These are phyloP conservation scores for Drosophila nasuta DNA, from an alignment of 1,140 invertebrate genomes.

Conservation along the genomic window DNA sequence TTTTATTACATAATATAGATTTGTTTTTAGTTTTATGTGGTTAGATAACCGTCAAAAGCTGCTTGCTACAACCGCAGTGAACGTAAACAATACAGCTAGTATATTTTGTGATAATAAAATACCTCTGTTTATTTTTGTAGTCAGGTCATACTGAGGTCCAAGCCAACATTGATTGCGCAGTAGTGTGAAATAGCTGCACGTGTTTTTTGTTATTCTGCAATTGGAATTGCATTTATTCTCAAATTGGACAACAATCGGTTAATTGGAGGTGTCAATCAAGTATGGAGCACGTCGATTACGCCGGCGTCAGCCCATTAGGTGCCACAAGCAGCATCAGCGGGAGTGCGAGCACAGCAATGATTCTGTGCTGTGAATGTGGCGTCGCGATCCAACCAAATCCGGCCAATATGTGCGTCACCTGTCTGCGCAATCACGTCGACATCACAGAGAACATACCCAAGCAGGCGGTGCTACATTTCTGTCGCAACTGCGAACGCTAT, in stretches of 20 bases:
- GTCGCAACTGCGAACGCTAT: constrained; percentile 97
- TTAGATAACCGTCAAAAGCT: no score
- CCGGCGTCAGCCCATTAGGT: constrained; percentile 49
- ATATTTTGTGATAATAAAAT: no score
- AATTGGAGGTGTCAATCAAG: not conserved
- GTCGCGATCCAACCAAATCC: constrained; percentile 96
- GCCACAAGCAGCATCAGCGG: constrained; percentile 13
- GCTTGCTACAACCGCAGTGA: no score
- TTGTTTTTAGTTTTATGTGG: no score
- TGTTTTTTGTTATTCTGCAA: constrained; percentile 55
- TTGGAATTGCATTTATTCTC: constrained; percentile 35
- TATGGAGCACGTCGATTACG: constrained; percentile 60
- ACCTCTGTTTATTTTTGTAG: no score
- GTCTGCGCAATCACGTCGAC: constrained; percentile 95
- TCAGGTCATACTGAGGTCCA: no score
- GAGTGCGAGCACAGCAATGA: constrained; percentile 39
- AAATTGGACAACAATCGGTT: not conserved
- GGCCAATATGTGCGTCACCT: constrained; percentile 98
- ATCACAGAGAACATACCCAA: constrained; percentile 99
- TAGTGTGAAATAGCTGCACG: constrained; percentile 44
- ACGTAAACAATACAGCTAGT: no score
- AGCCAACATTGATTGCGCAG: not conserved
- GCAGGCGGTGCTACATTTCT: constrained; percentile 95
- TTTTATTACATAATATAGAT: no score
- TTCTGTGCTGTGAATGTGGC: constrained; percentile 92